Evolutionary conservation across 2,888 invertebrate genomes (phyloP).

Genomic region (Psylliodes chrysocephalus): DNA sequence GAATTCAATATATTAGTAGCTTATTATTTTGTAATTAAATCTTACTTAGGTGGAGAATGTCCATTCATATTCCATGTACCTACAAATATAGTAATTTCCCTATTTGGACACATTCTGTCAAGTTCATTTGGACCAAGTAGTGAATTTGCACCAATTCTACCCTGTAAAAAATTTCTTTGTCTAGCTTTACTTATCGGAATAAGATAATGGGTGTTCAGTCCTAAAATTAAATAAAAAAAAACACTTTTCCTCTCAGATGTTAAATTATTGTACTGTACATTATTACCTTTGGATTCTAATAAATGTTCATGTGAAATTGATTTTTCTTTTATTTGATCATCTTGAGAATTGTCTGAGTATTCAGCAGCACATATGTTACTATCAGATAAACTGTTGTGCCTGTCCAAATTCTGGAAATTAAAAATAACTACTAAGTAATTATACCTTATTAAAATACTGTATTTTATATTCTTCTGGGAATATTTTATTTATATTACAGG

Average conservation of each 20-base stretch:
- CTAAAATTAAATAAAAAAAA: slow-evolving; percentile 24
- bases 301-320: slow-evolving; percentile 62
- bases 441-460: too few species aligned
- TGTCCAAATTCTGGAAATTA: slow-evolving; percentile 46
- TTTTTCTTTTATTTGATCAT: slow-evolving; percentile 56
- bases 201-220: slow-evolving; percentile 66
- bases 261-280: not conserved
- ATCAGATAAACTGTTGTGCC: slow-evolving; percentile 61
- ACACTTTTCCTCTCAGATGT: not conserved
- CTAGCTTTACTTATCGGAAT: slow-evolving; percentile 85
- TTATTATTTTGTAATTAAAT: too few species aligned
- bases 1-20: too few species aligned
- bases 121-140: slow-evolving; percentile 86
- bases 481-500: too few species aligned
- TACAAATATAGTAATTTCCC: slow-evolving; percentile 87
- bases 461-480: too few species aligned
- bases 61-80: slow-evolving; percentile 99
- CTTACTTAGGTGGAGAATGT: slow-evolving; percentile 82
- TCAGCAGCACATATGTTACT: slow-evolving; percentile 53
- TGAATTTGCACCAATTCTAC: slow-evolving; percentile 82
- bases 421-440: slow-evolving; percentile 4
- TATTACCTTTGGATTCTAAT: slow-evolving; percentile 37
- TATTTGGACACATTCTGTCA: slow-evolving; percentile 85
- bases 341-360: slow-evolving; percentile 40
- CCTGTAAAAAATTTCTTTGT: slow-evolving; percentile 84